Evolutionary conservation across 1,140 invertebrate species (phyloP).

Genomic region (Eueides isabella): DNA sequence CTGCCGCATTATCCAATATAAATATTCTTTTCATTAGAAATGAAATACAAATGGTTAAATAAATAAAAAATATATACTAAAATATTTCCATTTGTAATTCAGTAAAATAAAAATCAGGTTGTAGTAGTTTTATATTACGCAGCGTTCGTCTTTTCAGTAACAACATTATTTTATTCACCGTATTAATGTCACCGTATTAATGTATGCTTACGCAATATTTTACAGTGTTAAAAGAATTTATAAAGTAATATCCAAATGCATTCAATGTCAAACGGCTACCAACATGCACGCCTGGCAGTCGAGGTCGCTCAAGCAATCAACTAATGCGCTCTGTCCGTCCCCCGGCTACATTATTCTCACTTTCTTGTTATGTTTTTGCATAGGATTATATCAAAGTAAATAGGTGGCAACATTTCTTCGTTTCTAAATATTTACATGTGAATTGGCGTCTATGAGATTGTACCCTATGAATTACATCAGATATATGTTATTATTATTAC

Average conservation of each 20-base stretch:
- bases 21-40: not conserved
- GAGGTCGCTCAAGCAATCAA: constrained; percentile 26
- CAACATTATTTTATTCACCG: not conserved
- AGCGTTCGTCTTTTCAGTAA: not conserved
- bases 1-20: not conserved
- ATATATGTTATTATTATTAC: too few relatives aligned
- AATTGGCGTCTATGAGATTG: too few relatives aligned
- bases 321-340: constrained; percentile 24
- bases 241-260: not conserved
- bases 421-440: too few relatives aligned
- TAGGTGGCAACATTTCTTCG: not conserved
- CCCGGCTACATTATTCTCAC: not conserved
- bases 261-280: not conserved
- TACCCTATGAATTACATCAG: too few relatives aligned
- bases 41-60: not conserved
- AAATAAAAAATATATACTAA: too few relatives aligned
- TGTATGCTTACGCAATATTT: not conserved
- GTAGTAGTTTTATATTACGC: not conserved
- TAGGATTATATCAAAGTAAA: not conserved
- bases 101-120: too few relatives aligned
- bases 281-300: constrained; percentile 3
- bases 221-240: not conserved
- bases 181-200: not conserved
- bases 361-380: constrained; percentile 16
- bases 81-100: too few relatives aligned